Evolutionary conservation across 2,797 vertebrate species (phyloP).

Genomic region (Halcyon leucocephala): DNA sequence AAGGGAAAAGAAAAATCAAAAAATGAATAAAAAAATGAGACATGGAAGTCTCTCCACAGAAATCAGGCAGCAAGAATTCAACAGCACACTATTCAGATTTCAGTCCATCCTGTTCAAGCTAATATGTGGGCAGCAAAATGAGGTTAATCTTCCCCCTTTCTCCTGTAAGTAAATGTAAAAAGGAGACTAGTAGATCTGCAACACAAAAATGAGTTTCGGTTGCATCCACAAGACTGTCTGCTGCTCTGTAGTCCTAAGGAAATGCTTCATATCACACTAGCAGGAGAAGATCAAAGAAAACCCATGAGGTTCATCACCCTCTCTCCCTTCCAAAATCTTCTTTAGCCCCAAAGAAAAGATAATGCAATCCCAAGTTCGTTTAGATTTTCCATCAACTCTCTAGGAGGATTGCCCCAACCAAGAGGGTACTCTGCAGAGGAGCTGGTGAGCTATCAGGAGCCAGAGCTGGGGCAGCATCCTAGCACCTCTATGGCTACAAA

Average conservation of each 20-base stretch:
- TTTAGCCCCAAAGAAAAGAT: background rate
- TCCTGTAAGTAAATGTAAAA: background rate
- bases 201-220: background rate
- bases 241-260: background rate
- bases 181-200: background rate
- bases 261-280: background rate
- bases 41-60: background rate
- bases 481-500: background rate
- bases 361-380: background rate
- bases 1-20: background rate
- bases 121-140: background rate
- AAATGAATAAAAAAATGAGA: background rate
- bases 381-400: background rate
- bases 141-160: background rate
- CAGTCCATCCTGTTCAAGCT: background rate
- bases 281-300: background rate
- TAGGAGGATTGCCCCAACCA: background rate
- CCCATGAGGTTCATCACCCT: background rate
- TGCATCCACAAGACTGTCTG: background rate
- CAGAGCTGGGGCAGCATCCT: background rate
- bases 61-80: conserved; percentile 9
- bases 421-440: background rate
- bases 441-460: background rate
- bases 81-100: background rate
- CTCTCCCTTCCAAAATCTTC: background rate